phyloP scores from a whole-genome alignment of 2,113 vertebrate species.

The Burhinus oedicnemus region DNA sequence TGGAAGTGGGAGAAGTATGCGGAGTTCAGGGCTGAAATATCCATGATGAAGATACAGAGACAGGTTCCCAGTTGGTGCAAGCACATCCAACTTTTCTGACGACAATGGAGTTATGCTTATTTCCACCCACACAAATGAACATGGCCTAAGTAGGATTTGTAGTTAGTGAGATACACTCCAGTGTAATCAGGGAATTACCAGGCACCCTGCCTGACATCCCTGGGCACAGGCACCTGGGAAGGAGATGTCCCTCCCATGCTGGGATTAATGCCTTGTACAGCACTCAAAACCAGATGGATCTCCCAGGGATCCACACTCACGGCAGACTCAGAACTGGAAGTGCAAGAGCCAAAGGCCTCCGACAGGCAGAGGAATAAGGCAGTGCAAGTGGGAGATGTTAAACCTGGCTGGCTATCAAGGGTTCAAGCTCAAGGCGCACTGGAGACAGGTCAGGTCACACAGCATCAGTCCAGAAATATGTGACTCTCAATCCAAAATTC shows the following conservation, averaged over 20 bases:
- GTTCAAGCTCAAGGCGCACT: not conserved
- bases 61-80: fast-evolving
- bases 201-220: fast-evolving
- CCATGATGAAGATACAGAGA: not conserved
- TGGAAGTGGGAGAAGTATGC: fast-evolving
- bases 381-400: not conserved
- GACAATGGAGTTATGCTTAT: fast-evolving
- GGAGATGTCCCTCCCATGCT: not conserved
- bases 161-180: not conserved
- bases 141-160: not conserved
- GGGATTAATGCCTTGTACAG: not conserved
- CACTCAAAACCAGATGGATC: not conserved
- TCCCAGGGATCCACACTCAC: not conserved
- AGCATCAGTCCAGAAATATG: not conserved
- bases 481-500: not conserved
- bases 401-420: not conserved
- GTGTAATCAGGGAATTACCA: not conserved
- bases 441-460: not conserved
- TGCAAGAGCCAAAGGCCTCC: not conserved
- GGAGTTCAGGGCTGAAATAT: not conserved
- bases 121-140: fast-evolving
- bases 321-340: not conserved
- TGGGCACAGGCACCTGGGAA: not conserved
- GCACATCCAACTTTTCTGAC: not conserved
- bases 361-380: not conserved